These are phyloP conservation scores for Archivesica marissinica DNA, from an alignment of 1,140 invertebrate genomes.

Conservation along the genomic window DNA sequence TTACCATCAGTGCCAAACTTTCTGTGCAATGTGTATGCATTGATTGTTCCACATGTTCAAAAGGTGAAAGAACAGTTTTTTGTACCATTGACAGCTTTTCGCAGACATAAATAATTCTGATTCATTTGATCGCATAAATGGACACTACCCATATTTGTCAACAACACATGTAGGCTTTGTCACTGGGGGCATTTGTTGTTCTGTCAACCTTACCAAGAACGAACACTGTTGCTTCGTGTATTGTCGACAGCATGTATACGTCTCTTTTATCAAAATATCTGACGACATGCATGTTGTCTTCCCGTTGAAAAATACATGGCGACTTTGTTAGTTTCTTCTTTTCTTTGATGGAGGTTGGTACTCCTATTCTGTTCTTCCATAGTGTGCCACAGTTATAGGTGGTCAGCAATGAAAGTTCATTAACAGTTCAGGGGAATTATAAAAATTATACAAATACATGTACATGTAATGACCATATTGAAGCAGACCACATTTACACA, in stretches of 20 bases:
- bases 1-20: too few relatives aligned
- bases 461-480: conserved; percentile 37
- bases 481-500: neutral
- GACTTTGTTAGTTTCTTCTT: neutral
- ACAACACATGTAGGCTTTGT: neutral
- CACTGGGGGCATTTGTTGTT: neutral
- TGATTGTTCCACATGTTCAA: neutral
- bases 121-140: conserved; percentile 50
- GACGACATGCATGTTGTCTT: too few relatives aligned
- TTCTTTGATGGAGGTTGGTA: conserved; percentile 1
- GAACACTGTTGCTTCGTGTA: neutral
- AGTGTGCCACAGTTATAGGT: conserved; percentile 31
- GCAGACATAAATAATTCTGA: conserved; percentile 34
- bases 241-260: neutral
- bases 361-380: neutral
- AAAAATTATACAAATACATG: conserved; percentile 43
- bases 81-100: conserved; percentile 47
- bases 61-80: conserved; percentile 52
- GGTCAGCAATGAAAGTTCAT: neutral
- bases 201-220: neutral
- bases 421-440: conserved; percentile 27
- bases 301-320: conserved; percentile 3
- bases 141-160: conserved; percentile 54
- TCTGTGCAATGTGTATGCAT: too few relatives aligned
- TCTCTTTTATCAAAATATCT: conserved; percentile 6